Percentiles rank a stretch among this genome's conserved stretches.
Conservation (phyloP, 2,888 invertebrate genomes). For the Gisinianus flammeolus region DNA sequence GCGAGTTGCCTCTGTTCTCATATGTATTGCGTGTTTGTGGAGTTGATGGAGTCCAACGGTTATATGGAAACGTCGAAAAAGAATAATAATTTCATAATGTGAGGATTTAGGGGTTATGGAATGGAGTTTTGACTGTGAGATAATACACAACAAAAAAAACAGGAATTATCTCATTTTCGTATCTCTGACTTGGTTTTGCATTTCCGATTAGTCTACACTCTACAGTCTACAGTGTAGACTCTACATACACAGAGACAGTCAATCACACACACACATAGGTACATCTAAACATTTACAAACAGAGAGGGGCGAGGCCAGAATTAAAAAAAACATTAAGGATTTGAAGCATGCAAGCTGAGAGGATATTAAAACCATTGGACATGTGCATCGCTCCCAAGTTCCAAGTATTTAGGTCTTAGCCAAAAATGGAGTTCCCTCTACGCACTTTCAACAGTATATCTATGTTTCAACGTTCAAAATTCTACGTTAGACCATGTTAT, state of each 20-base stretch:
- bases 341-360: background rate
- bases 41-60: too few relatives aligned
- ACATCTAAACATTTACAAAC: background rate
- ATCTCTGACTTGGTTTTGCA: too few relatives aligned
- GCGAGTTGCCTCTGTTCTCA: too few relatives aligned
- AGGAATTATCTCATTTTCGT: slow-evolving; percentile 1
- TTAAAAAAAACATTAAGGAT: too few relatives aligned
- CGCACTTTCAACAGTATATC: too few relatives aligned
- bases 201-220: background rate
- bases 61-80: too few relatives aligned
- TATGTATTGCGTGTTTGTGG: too few relatives aligned
- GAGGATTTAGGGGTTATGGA: background rate
- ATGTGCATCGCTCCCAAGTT: background rate
- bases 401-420: slow-evolving; percentile 15
- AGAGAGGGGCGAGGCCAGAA: slow-evolving; percentile 10
- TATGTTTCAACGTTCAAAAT: too few relatives aligned
- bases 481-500: too few relatives aligned
- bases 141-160: background rate
- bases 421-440: slow-evolving; percentile 11
- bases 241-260: too few relatives aligned
- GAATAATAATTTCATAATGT: too few relatives aligned
- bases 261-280: too few relatives aligned
- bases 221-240: background rate
- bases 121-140: background rate
- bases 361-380: background rate